These are phyloP conservation scores for Centropyge bicolor DNA, from an alignment of 2,797 vertebrate genomes.

Conservation along the genomic window DNA sequence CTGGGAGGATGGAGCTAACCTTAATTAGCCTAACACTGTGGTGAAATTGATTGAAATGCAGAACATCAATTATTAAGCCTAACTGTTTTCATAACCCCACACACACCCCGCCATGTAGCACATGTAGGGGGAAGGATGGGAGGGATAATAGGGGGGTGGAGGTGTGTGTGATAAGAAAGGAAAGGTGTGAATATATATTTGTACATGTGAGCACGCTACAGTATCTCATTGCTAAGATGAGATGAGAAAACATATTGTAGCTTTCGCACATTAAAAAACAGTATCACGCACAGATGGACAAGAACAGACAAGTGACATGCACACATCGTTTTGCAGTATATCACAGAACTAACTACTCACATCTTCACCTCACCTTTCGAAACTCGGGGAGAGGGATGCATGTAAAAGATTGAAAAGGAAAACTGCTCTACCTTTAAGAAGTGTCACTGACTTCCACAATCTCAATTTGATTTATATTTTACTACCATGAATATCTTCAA, in stretches of 20 bases:
- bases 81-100: constrained; percentile 86
- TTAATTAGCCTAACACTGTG: constrained; percentile 97
- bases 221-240: constrained; percentile 23
- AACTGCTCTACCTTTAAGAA: background rate
- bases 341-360: background rate
- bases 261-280: constrained; percentile 9
- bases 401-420: background rate
- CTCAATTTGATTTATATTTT: background rate
- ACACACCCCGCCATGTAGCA: constrained; percentile 79
- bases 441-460: background rate
- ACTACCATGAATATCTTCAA: background rate
- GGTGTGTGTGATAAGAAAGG: constrained; percentile 67
- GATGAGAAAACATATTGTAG: constrained; percentile 1
- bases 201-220: background rate
- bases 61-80: constrained; percentile 93
- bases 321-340: background rate
- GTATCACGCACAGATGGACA: background rate
- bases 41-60: constrained; percentile 93
- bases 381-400: background rate
- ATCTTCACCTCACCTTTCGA: background rate
- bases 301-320: background rate
- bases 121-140: constrained; percentile 74
- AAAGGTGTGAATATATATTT: constrained; percentile 56
- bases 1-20: constrained; percentile 93
- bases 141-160: constrained; percentile 56